Base-by-base conservation (phyloP, 2,888 invertebrate genomes). In the Linyphia triangularis region DNA sequence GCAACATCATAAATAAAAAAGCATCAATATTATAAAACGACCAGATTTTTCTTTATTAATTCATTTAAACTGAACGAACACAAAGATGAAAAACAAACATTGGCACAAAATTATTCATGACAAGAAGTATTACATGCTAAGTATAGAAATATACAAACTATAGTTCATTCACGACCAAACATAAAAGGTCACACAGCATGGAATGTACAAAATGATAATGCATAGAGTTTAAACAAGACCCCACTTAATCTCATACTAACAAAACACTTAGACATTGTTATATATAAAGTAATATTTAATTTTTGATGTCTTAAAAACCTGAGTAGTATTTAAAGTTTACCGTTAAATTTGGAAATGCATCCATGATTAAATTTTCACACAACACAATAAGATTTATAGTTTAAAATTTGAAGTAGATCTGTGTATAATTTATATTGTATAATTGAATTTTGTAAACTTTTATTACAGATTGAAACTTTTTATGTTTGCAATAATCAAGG, bases 101-200 rank as follows among this genome's bases (percentile, higher is more conserved):
- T 88, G 86, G 86, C 86, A 88, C 81, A 81, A 88, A 88, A 88
- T 88, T 72, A 88, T 40, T 63, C 16, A 30, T 70, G 77, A 85
- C 67, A 51, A 51, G 65, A 72, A 75, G 57, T 79, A 77, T 79
- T 65, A 65, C 69, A 78, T 51, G n/a, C 51, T 51, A 51, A 51
- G 51, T 51, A 51, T 51, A 16, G n/a, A 70, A 57, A 40, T 16
- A 65, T 51, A 84, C 51, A 51, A n/a, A 37, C 79, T 73, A 65
- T 37, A 75, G 30, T 70, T 70, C 78, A 75, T 81, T 75, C 75
- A 72, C 63, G 9, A 26, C 30, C 26, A 26, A 37, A 24, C 6
- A 57, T 59, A 57, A 63, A 65, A 16, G 37, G 7, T 70, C 16
- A 72, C 51, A 78, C 63, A 65, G 63, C 73, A 81, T 88, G 86